Base-by-base conservation (phyloP, 1,140 invertebrate species). In the Panagrolaimus sp. region DNA sequence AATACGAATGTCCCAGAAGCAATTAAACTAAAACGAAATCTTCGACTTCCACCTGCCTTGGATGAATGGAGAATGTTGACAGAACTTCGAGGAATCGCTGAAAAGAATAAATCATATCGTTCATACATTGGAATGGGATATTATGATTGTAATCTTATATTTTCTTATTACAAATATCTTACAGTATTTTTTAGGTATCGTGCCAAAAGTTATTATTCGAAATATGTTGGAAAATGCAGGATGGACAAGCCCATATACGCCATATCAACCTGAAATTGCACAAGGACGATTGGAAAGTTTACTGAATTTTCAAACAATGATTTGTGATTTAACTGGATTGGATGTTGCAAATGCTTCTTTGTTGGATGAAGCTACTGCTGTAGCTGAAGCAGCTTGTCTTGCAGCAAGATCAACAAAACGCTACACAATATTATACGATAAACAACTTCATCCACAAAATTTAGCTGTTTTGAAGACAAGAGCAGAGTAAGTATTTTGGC, bases 151-250 rank as follows among this genome's bases (percentile, higher is more conserved):
- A 58, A 15, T 68, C 78, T 9, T 15, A 32, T n/a, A 7, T n/a
- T n/a, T n/a, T n/a, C n/a, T n/a, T n/a, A n/a, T n/a, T n/a, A n/a
- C n/a, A n/a, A n/a, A n/a, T n/a, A 38, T 48, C 8, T 4, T 9
- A 21, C 24, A 38, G 4, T 1, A 38, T 32, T 6, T 64, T 21
- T 7, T 73, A 52, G 76, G 78, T 47, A 90, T 91, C 79, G 91
- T 94, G 10, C 96, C 96, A 0, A 90, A 93, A 74, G 91, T 93
- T 0, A 98, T 99, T 69, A 88, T 93, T 86, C 88, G 96, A 73
- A 99, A 99, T 83, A 91, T 99, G 74, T 94, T 98, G 81, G 95
- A 99, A 87, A 98, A 98, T 87, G 95, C 96, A 66, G 96, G 95
- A 86, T 98, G 95, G 96, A 93, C 87, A 86, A 80, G 77, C 26